Percentiles rank a stretch among this genome's conserved stretches.
Conservation (phyloP, 2,797 vertebrate genomes). For the Thalassophryne amazonica region DNA sequence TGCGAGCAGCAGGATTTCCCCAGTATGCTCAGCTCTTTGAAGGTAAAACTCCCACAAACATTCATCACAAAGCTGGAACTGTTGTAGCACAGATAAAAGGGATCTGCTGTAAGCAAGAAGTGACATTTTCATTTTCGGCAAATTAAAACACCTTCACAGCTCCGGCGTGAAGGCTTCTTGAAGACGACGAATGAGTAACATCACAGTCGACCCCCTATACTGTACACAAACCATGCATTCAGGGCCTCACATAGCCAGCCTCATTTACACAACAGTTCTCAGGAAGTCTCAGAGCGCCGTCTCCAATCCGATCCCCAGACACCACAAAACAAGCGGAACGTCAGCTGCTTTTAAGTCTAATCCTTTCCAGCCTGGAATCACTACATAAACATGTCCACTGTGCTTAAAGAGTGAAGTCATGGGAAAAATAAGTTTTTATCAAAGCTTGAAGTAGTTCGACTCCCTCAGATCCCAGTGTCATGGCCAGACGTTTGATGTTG, state of each 20-base stretch:
- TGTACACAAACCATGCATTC: conserved; percentile 43
- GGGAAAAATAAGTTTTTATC: conserved; percentile 63
- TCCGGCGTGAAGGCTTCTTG: conserved; percentile 11
- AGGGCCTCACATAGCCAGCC: conserved; percentile 27
- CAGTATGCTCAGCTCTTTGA: conserved; percentile 95
- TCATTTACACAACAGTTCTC: conserved; percentile 53
- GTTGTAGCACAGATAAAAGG: conserved; percentile 23
- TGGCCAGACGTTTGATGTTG: conserved; percentile 50
- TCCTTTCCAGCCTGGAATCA: conserved; percentile 60
- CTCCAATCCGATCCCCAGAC: conserved; percentile 38
- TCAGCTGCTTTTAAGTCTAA: conserved; percentile 60
- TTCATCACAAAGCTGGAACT: conserved; percentile 25
- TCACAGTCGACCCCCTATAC: too few relatives aligned
- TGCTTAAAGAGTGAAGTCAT: conserved; percentile 67
- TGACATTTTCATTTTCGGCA: conserved; percentile 1
- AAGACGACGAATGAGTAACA: conserved; percentile 22
- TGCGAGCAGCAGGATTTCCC: conserved; percentile 96
- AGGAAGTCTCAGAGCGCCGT: conserved; percentile 28
- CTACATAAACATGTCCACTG: conserved; percentile 68
- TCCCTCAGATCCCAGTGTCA: conserved; percentile 37
- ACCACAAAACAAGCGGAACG: conserved; percentile 52
- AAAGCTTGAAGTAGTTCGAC: conserved; percentile 39
- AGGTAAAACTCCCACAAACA: conserved; percentile 61
- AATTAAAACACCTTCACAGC: conserved; percentile 6
- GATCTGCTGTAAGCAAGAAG: conserved; percentile 11